These are phyloP conservation scores for Argyresthia goedartella DNA, from an alignment of 2,888 invertebrate genomes.

Conservation along the genomic window DNA sequence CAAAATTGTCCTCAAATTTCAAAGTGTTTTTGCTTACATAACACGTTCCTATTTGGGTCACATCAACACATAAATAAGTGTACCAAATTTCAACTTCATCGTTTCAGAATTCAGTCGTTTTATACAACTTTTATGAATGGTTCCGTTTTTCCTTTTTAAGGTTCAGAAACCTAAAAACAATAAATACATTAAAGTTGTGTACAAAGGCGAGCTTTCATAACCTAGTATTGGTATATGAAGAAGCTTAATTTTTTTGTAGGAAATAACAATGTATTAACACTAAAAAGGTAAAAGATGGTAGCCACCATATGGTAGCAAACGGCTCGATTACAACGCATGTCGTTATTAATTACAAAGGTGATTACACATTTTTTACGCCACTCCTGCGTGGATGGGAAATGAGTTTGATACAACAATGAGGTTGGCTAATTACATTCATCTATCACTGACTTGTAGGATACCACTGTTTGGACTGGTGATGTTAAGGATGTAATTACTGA, in stretches of 20 bases:
- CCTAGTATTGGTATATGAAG: too few species aligned
- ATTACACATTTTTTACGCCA: slow-evolving; percentile 50
- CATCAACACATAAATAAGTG: too few species aligned
- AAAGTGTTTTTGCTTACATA: too few species aligned
- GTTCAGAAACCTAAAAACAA: too few species aligned
- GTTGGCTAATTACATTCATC: slow-evolving; percentile 44
- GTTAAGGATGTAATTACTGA: neutral
- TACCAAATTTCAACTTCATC: too few species aligned
- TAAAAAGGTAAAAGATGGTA: neutral
- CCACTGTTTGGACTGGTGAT: slow-evolving; percentile 1
- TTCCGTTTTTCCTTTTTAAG: too few species aligned
- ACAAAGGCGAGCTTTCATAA: too few species aligned
- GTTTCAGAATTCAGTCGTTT: too few species aligned
- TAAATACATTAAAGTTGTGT: too few species aligned
- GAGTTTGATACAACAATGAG: slow-evolving; percentile 42
- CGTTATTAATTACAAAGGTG: slow-evolving; percentile 58
- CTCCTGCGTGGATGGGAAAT: slow-evolving; percentile 40
- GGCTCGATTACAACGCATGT: slow-evolving; percentile 34
- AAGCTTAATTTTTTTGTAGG: neutral
- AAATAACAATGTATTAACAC: neutral
- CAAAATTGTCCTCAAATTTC: too few species aligned
- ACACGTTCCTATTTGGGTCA: too few species aligned
- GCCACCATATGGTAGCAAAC: slow-evolving; percentile 46
- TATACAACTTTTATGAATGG: too few species aligned
- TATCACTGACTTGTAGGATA: slow-evolving; percentile 26